Percentiles rank a stretch among this genome's conserved stretches.
phyloP scores from a whole-genome alignment of 2,113 vertebrate genomes.

The Chaenocephalus aceratus region DNA sequence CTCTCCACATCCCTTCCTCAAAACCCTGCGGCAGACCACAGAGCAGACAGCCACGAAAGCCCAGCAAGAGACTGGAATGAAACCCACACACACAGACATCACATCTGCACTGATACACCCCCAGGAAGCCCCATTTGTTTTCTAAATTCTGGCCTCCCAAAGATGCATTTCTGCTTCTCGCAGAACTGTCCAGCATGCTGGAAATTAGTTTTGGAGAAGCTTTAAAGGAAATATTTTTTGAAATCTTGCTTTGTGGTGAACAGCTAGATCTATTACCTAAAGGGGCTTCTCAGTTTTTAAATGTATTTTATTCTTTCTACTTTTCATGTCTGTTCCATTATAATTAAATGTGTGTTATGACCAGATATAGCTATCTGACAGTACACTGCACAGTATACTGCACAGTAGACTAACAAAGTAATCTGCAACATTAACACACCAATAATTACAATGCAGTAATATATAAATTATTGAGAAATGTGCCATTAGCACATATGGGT shows the following conservation, averaged over 20 bases:
- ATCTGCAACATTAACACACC: no score
- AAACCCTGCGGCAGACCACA: conserved; percentile 46
- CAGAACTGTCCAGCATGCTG: conserved; percentile 25
- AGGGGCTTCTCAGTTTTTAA: neutral
- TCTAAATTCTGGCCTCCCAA: conserved; percentile 38
- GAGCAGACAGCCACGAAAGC: conserved; percentile 61
- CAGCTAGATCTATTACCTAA: neutral
- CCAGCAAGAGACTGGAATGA: conserved; percentile 73
- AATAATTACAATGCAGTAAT: no score
- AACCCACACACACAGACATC: conserved; percentile 35
- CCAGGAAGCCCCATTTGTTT: conserved; percentile 57
- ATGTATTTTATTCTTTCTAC: conserved; percentile 10
- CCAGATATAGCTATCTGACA: neutral
- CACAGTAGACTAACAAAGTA: no score
- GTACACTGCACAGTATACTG: no score
- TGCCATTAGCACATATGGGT: no score
- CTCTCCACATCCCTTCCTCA: conserved; percentile 36
- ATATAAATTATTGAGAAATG: no score
- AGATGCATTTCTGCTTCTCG: conserved; percentile 51
- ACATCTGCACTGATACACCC: conserved; percentile 49
- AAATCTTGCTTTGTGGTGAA: conserved; percentile 20
- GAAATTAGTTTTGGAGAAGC: conserved; percentile 23
- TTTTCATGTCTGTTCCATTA: neutral
- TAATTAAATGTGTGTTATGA: neutral
- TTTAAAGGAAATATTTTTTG: conserved; percentile 30